Evolutionary conservation across 1,140 invertebrate species (phyloP).

Genomic region (Calosoma granatense): DNA sequence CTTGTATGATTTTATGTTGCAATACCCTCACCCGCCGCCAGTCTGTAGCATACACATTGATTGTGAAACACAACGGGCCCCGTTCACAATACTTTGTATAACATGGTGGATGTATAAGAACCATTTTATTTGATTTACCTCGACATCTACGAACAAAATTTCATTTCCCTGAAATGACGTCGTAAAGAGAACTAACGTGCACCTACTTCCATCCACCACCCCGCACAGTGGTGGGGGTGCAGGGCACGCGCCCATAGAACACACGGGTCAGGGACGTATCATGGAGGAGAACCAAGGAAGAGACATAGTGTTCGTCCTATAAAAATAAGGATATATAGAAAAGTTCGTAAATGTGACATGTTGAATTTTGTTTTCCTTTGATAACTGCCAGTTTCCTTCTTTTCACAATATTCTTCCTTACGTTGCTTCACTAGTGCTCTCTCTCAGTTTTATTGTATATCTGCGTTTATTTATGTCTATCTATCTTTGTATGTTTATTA

Average conservation of each 20-base stretch:
- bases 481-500: too few species aligned
- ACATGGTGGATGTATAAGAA: not conserved
- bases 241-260: not conserved
- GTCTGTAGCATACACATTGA: not conserved
- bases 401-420: too few species aligned
- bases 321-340: not conserved
- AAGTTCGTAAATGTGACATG: conserved; percentile 9
- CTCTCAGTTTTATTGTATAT: too few species aligned
- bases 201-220: not conserved
- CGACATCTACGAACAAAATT: conserved; percentile 22
- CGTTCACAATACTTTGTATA: not conserved
- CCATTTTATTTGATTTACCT: conserved; percentile 20
- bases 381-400: not conserved
- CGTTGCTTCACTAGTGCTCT: too few species aligned
- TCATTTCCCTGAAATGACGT: conserved; percentile 22
- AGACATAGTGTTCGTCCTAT: not conserved
- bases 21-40: too few species aligned
- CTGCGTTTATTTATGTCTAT: too few species aligned
- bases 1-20: too few species aligned
- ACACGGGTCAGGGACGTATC: too few species aligned
- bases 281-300: too few species aligned
- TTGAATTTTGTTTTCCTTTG: conserved; percentile 2
- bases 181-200: conserved; percentile 18
- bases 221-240: not conserved
- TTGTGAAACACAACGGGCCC: not conserved